These are phyloP conservation scores for Pagetopsis macropterus DNA, from an alignment of 2,797 vertebrate species.

Conservation along the genomic window DNA sequence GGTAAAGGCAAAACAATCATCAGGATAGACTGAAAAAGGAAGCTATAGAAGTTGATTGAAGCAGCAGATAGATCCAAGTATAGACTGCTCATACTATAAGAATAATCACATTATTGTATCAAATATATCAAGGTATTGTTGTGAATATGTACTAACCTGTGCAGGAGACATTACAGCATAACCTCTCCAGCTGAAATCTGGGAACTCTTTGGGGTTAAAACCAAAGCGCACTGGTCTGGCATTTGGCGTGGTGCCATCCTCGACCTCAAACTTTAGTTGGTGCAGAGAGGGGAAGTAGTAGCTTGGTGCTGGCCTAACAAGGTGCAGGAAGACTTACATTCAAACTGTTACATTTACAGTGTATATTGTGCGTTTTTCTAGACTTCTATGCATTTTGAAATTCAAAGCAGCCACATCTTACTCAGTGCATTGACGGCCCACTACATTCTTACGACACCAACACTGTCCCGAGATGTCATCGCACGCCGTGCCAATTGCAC, in stretches of 20 bases:
- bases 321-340: not conserved
- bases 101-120: not conserved
- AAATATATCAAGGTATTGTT: not conserved
- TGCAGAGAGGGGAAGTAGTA: constrained; percentile 91
- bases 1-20: constrained; percentile 51
- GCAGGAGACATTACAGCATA: constrained; percentile 89
- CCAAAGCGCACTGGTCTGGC: constrained; percentile 88
- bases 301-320: constrained; percentile 82
- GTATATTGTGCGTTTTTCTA: no score
- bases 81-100: not conserved
- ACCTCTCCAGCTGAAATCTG: constrained; percentile 92
- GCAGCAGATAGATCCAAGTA: constrained; percentile 3
- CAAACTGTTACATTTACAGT: not conserved
- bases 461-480: constrained; percentile 82
- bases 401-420: constrained; percentile 75
- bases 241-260: constrained; percentile 86
- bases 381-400: not conserved
- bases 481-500: constrained; percentile 81
- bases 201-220: constrained; percentile 87
- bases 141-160: constrained; percentile 83
- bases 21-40: constrained; percentile 39
- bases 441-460: constrained; percentile 85
- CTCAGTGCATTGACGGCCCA: constrained; percentile 85
- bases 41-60: constrained; percentile 10
- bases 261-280: constrained; percentile 92